phyloP scores from a whole-genome alignment of 2,797 vertebrate species.

The Cossypha caffra region DNA sequence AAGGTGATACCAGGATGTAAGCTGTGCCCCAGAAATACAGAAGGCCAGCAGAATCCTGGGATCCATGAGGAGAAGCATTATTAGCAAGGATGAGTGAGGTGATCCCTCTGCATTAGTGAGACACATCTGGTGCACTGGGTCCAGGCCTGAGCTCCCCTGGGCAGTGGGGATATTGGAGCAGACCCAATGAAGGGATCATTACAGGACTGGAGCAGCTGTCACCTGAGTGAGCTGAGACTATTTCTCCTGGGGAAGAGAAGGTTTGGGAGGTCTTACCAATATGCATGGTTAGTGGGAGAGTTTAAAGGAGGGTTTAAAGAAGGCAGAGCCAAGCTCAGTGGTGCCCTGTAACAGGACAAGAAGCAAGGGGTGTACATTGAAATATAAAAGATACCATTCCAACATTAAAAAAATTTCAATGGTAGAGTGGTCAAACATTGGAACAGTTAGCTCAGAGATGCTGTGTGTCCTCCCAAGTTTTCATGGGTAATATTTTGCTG shows the following conservation, averaged over 20 bases:
- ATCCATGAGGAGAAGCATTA: background rate
- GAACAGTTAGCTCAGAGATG: background rate
- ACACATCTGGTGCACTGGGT: background rate
- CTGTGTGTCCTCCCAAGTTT: fast-evolving
- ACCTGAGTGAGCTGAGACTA: background rate
- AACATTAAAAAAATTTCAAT: background rate
- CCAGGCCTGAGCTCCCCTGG: background rate
- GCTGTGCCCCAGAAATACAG: background rate
- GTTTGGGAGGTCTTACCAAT: background rate
- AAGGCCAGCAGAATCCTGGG: background rate
- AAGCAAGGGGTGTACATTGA: fast-evolving
- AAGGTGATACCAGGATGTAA: background rate
- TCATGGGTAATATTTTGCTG: background rate
- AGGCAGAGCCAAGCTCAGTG: background rate
- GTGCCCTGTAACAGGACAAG: background rate
- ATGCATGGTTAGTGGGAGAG: background rate
- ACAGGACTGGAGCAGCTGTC: background rate
- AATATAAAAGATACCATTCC: background rate
- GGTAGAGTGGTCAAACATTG: too few species aligned
- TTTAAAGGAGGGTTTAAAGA: background rate
- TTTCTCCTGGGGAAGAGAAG: background rate
- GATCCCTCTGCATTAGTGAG: background rate
- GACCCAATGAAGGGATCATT: too few species aligned
- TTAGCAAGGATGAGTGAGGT: background rate
- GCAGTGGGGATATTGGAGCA: background rate